Base-by-base conservation (phyloP, 1,140 invertebrate species). In the Trichonephila clavipes region DNA sequence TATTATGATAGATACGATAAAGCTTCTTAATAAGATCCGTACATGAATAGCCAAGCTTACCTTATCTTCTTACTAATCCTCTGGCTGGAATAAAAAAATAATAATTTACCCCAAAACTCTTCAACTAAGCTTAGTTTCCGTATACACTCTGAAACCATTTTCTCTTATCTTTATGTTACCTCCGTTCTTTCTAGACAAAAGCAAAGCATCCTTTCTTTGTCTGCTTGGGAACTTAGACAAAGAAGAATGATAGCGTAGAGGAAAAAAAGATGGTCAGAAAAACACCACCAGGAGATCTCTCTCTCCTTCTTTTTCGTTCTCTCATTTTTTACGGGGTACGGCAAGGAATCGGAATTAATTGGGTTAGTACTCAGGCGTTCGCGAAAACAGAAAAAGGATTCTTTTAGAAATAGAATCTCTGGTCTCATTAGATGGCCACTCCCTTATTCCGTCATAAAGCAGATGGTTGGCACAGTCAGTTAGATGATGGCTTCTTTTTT, bases 341-440 rank as follows among this genome's bases (percentile, higher is more conserved):
- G 21, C 21, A 89, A 77, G 34, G 64, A 77, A 89, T 89, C 62
- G 66, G 62, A 58, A 89, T 89, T 89, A 89, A 89, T 89, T 89
- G 88, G 64, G 66, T 69, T 58, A 89, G 64, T 24, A 89, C 59
- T 61, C n/a, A 44, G 34, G 62, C 86, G 62, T 66, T 21, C 62
- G 18, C 24, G 86, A 66, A 64, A 88, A 88, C 86, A 66, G 86
- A 88, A 85, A 59, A 58, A 51, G 51, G 86, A 88, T 88, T 64
- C 86, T 88, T 88, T 69, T 51, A 18, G 88, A 18, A 72, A 89
- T 61, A 51, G 88, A 72, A 89, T 58, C 64, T 16, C 28, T 44
- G 21, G 88, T 34, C 66, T 89, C 88, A 77, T 89, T 89, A 89
- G 88, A 61, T 4, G 34, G 66, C 66, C 88, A 72, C 64, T 69